Percentiles rank a stretch among this genome's conserved stretches.
These are phyloP conservation scores for Notechis scutatus DNA, from an alignment of 2,113 vertebrate genomes.

Conservation along the genomic window DNA sequence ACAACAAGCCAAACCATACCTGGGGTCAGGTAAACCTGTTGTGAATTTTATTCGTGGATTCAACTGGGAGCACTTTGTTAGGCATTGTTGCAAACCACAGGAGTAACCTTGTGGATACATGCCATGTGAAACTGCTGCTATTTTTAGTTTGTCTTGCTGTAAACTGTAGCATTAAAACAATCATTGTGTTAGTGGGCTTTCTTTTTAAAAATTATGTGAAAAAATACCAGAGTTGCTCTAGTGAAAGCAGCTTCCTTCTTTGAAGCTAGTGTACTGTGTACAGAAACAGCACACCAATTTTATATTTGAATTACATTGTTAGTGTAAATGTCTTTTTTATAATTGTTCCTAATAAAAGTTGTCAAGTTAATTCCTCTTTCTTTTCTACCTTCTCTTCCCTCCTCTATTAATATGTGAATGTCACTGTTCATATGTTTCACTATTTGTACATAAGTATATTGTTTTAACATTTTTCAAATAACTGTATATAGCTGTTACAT, in stretches of 20 bases:
- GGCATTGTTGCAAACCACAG: constrained; percentile 76
- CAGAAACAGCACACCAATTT: constrained; percentile 62
- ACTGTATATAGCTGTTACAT: constrained; percentile 67
- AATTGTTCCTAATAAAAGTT: constrained; percentile 65
- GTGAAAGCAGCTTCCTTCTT: constrained; percentile 68
- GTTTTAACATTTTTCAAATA: constrained; percentile 60
- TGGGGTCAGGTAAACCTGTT: constrained; percentile 74
- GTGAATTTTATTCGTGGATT: constrained; percentile 80
- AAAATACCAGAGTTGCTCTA: constrained; percentile 65
- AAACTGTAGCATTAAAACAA: constrained; percentile 96
- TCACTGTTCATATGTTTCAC: constrained; percentile 53
- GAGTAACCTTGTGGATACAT: constrained; percentile 73
- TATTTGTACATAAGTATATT: constrained; percentile 70
- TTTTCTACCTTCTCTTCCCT: constrained; percentile 19
- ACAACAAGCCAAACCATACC: constrained; percentile 61
- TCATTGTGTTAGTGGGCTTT: constrained; percentile 79
- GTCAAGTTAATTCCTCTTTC: constrained; percentile 41
- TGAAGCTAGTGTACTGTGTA: constrained; percentile 77
- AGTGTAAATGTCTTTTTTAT: constrained; percentile 69
- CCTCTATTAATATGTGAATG: constrained; percentile 54
- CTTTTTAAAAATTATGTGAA: constrained; percentile 71
- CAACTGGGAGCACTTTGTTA: constrained; percentile 94
- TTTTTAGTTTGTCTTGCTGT: constrained; percentile 79
- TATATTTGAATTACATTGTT: constrained; percentile 71
- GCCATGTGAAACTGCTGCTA: constrained; percentile 91